Evolutionary conservation across 64 coral and sea anemone genomes (phyloP).

Genomic region (Exaiptasia diaphana): DNA sequence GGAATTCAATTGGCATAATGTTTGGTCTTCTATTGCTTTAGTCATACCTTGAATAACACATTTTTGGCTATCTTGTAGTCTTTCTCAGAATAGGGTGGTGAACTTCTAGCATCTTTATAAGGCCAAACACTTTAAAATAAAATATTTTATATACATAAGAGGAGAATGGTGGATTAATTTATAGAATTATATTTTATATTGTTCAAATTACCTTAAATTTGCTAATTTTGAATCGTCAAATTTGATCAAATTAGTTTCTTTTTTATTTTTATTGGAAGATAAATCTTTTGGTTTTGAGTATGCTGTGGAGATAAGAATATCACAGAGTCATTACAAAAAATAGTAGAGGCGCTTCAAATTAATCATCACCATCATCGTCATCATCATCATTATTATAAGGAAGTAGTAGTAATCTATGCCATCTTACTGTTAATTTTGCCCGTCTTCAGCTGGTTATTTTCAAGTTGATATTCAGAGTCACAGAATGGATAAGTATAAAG

Average conservation of each 20-base stretch:
- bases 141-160: not conserved
- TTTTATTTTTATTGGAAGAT: not conserved
- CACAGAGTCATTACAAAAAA: not conserved
- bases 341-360: not conserved
- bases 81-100: constrained; percentile 49
- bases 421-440: not conserved
- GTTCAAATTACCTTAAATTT: not conserved
- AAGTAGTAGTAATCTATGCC: not conserved
- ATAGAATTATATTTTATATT: not conserved
- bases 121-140: constrained; percentile 33
- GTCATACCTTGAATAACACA: constrained; percentile 52
- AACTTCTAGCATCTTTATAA: constrained; percentile 42
- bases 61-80: constrained; percentile 77
- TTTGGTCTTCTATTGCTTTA: not conserved
- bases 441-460: too few relatives aligned
- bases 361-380: not conserved
- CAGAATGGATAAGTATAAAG: too few relatives aligned
- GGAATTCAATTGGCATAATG: not conserved
- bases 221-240: not conserved
- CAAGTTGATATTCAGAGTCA: too few relatives aligned
- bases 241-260: not conserved
- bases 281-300: not conserved
- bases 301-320: not conserved
- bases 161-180: not conserved
- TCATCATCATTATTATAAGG: not conserved